These are phyloP conservation scores for Gisinianus flammeolus DNA, from an alignment of 2,888 invertebrate genomes.

Conservation along the genomic window DNA sequence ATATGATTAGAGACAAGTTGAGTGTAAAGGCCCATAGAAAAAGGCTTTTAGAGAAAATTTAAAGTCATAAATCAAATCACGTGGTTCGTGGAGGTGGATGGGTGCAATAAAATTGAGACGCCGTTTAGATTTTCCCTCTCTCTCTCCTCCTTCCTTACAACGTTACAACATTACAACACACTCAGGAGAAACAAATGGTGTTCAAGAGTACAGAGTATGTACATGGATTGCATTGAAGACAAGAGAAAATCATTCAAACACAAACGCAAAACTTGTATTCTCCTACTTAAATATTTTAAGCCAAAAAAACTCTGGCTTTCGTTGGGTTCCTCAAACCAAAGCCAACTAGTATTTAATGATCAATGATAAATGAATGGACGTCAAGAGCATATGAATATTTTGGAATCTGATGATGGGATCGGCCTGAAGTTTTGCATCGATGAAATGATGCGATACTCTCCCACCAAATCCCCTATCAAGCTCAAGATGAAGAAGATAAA, in stretches of 20 bases:
- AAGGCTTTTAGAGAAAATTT: constrained; percentile 39
- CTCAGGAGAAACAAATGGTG: too few relatives aligned
- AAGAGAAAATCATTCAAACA: too few relatives aligned
- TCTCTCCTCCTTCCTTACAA: neutral
- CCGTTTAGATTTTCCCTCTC: neutral
- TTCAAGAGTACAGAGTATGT: too few relatives aligned
- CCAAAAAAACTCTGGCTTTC: too few relatives aligned
- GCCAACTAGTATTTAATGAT: too few relatives aligned
- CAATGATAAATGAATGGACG: constrained; percentile 40
- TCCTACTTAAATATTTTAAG: too few relatives aligned
- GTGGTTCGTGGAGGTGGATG: constrained; percentile 11
- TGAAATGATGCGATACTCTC: constrained; percentile 32
- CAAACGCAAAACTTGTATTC: too few relatives aligned
- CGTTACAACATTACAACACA: too few relatives aligned
- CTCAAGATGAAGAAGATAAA: neutral
- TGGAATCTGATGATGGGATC: constrained; percentile 16
- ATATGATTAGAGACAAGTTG: neutral
- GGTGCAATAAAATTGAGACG: neutral
- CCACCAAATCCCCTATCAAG: neutral
- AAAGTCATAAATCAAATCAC: constrained; percentile 40
- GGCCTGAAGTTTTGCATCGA: constrained; percentile 38
- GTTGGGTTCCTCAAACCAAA: too few relatives aligned
- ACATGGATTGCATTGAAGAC: too few relatives aligned
- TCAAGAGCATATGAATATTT: constrained; percentile 39
- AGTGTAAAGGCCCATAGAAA: neutral